A percentile compares a stretch with the other conserved stretches of the same genome.
phyloP scores from a whole-genome alignment of 1,140 invertebrate species.

The Propsilocerus akamusi region DNA sequence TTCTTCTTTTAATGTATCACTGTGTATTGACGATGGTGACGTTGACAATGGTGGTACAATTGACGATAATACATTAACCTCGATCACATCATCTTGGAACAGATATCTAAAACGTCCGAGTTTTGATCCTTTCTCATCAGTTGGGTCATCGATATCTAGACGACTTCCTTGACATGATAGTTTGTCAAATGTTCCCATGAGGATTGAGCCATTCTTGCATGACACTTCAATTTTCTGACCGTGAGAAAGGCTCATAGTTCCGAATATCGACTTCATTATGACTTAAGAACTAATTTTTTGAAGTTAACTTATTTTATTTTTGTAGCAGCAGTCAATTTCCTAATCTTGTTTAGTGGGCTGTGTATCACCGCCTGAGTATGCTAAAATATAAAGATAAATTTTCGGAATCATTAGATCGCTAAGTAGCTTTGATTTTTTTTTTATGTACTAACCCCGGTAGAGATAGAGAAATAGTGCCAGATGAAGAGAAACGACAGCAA shows the following conservation, averaged over 20 bases:
- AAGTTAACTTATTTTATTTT: background rate
- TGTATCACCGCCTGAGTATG: background rate
- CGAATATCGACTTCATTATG: background rate
- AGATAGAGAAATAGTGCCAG: background rate
- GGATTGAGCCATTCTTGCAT: background rate
- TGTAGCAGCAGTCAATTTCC: background rate
- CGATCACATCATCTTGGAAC: too few species aligned
- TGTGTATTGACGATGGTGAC: too few species aligned
- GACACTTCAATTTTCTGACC: background rate
- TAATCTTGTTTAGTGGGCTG: background rate
- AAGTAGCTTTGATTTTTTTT: background rate
- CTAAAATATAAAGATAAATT: background rate
- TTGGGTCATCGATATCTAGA: too few species aligned
- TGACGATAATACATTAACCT: too few species aligned
- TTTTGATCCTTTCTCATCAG: too few species aligned
- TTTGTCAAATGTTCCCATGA: background rate
- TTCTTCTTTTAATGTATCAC: too few species aligned
- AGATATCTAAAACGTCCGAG: too few species aligned
- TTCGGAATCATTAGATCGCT: background rate
- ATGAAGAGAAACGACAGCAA: background rate
- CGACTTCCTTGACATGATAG: background rate
- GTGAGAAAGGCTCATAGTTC: background rate
- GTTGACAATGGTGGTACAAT: too few species aligned
- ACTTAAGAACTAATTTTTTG: background rate
- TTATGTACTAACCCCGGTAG: background rate